Conservation (phyloP, 37 sponge, comb jelly and placozoan species). For the Spongilla lacustris region DNA sequence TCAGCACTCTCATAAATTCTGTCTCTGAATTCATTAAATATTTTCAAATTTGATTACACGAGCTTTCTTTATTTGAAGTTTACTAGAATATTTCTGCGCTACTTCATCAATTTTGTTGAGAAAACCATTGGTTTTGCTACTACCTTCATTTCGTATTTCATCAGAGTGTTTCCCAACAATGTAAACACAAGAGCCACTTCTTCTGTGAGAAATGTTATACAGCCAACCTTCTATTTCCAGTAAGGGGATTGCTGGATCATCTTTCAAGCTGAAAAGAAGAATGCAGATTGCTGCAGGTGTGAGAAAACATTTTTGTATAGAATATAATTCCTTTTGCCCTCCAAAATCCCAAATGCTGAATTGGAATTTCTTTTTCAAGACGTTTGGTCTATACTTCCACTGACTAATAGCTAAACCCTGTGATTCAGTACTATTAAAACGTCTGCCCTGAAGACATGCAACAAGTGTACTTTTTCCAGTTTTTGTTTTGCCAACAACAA, state of each 20-base stretch:
- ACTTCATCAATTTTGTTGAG: not conserved
- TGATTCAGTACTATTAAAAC: slow-evolving; percentile 41
- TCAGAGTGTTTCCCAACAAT: slow-evolving; percentile 75
- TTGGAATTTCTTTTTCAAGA: slow-evolving; percentile 31
- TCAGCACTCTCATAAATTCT: slow-evolving; percentile 58
- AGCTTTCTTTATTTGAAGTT: slow-evolving; percentile 3
- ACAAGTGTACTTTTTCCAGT: slow-evolving; percentile 80
- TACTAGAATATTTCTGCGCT: not conserved
- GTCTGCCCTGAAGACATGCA: slow-evolving; percentile 48
- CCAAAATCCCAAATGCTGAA: slow-evolving; percentile 91
- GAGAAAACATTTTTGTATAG: slow-evolving; percentile 80
- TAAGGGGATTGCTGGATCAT: slow-evolving; percentile 31
- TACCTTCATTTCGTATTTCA: slow-evolving; percentile 18
- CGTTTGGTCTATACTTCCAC: slow-evolving; percentile 28
- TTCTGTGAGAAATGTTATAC: slow-evolving; percentile 69
- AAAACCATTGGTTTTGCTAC: not conserved
- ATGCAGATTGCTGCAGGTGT: slow-evolving; percentile 69
- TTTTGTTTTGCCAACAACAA: slow-evolving; percentile 67
- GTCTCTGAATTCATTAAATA: slow-evolving; percentile 22
- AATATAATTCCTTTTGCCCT: slow-evolving; percentile 79
- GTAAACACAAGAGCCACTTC: slow-evolving; percentile 29
- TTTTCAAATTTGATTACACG: slow-evolving; percentile 12
- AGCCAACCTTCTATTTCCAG: slow-evolving; percentile 73
- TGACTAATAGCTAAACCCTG: slow-evolving; percentile 81
- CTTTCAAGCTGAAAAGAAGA: slow-evolving; percentile 58